A percentile compares a stretch with the other conserved stretches of the same genome.
These are phyloP conservation scores for Notothenia rossii DNA, from an alignment of 2,113 vertebrate genomes.

Conservation along the genomic window DNA sequence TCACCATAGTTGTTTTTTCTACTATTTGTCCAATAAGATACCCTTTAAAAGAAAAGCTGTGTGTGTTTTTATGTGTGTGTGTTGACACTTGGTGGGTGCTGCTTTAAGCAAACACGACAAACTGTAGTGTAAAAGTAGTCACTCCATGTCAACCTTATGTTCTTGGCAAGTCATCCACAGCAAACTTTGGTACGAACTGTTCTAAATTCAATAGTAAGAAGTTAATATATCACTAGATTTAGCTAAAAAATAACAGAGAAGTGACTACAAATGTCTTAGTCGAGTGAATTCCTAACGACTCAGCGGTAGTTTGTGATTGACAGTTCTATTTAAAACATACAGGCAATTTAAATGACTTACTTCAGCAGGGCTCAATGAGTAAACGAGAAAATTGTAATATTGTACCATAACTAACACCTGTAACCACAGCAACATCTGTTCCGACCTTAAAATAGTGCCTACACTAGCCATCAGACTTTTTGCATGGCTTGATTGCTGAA, in stretches of 20 bases:
- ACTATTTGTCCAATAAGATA: constrained; percentile 62
- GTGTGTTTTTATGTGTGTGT: background rate
- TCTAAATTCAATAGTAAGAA: background rate
- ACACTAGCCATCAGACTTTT: background rate
- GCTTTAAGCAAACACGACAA: constrained; percentile 59
- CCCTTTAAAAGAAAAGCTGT: constrained; percentile 37
- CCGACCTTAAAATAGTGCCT: background rate
- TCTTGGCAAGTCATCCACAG: constrained; percentile 10
- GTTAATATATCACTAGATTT: background rate
- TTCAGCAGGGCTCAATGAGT: constrained; percentile 9
- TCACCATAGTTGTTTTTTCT: constrained; percentile 61
- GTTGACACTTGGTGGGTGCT: background rate
- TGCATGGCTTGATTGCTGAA: constrained; percentile 19
- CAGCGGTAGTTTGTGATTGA: constrained; percentile 27
- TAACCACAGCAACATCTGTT: constrained; percentile 23
- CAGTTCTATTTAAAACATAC: constrained; percentile 30
- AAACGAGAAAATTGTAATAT: constrained; percentile 26
- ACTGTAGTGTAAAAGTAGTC: constrained; percentile 30
- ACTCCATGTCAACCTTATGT: constrained; percentile 46
- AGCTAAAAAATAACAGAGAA: background rate
- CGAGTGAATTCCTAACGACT: constrained; percentile 9
- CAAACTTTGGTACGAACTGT: constrained; percentile 8
- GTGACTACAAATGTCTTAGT: no score
- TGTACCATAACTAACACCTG: constrained; percentile 18
- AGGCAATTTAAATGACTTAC: constrained; percentile 28